Percentiles rank a stretch among this genome's conserved stretches.
These are phyloP conservation scores for Pyrgilauda ruficollis DNA, from an alignment of 2,113 vertebrate species.

Conservation along the genomic window DNA sequence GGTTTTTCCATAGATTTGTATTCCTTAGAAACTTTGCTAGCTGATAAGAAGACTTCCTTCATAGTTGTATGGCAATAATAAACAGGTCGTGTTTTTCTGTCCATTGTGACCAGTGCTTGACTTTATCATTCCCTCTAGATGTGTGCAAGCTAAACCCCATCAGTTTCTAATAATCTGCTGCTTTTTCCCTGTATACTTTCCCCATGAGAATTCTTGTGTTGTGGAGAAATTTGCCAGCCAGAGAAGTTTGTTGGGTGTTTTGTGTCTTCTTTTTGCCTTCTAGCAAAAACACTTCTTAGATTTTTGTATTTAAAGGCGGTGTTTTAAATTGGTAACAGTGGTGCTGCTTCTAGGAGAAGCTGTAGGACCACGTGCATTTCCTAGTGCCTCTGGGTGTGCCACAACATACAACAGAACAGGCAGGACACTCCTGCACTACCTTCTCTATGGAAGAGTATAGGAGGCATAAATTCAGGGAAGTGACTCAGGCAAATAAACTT, in stretches of 20 bases:
- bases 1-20: slow-evolving; percentile 61
- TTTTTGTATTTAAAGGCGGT: neutral
- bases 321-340: neutral
- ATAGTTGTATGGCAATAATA: slow-evolving; percentile 18
- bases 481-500: neutral
- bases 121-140: neutral
- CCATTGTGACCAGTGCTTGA: neutral
- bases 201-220: neutral
- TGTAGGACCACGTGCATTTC: neutral
- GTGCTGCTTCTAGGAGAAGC: neutral
- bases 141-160: neutral
- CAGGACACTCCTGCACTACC: fast-evolving
- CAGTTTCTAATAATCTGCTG: neutral
- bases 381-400: neutral
- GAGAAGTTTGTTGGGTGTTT: neutral
- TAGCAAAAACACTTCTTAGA: neutral
- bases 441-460: neutral
- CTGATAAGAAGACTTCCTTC: slow-evolving; percentile 63
- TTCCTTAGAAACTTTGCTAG: slow-evolving; percentile 60
- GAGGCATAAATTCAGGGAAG: neutral
- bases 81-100: slow-evolving; percentile 12
- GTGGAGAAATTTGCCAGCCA: neutral
- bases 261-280: neutral
- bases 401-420: neutral
- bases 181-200: neutral